phyloP scores from a whole-genome alignment of 2,113 vertebrate species.

The Pituophis catenifer region DNA sequence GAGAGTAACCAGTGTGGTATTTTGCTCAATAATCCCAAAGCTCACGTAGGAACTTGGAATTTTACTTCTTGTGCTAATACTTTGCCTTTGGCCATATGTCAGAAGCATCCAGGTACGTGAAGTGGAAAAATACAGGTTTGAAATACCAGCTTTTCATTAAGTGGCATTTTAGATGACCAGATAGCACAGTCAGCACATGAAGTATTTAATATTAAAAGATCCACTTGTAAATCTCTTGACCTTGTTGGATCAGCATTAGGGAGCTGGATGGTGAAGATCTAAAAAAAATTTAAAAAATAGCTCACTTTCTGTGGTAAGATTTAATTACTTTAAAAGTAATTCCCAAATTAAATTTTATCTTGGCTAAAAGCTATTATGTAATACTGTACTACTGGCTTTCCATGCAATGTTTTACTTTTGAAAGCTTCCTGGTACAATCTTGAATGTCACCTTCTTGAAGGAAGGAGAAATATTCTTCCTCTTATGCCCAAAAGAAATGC shows the following conservation, averaged over 20 bases:
- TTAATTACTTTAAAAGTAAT: not conserved
- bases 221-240: not conserved
- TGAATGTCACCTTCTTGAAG: not conserved
- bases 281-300: not conserved
- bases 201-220: not conserved
- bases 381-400: not conserved
- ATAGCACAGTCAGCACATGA: not conserved
- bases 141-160: not conserved
- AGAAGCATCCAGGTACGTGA: constrained; percentile 79
- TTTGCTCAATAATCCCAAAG: constrained; percentile 79
- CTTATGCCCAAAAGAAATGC: not conserved
- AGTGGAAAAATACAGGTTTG: not conserved
- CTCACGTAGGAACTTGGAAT: constrained; percentile 89
- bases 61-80: constrained; percentile 78
- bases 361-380: not conserved
- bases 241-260: not conserved
- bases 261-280: not conserved
- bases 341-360: not conserved
- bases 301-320: not conserved
- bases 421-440: not conserved
- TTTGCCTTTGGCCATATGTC: constrained; percentile 80
- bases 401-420: not conserved
- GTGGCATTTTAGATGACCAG: not conserved
- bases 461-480: not conserved
- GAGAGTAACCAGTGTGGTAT: constrained; percentile 77